A percentile compares a stretch with the other conserved stretches of the same genome.
Evolutionary conservation across 2,113 vertebrate genomes (phyloP).

Genomic region (Ivindomyrus marchei): DNA sequence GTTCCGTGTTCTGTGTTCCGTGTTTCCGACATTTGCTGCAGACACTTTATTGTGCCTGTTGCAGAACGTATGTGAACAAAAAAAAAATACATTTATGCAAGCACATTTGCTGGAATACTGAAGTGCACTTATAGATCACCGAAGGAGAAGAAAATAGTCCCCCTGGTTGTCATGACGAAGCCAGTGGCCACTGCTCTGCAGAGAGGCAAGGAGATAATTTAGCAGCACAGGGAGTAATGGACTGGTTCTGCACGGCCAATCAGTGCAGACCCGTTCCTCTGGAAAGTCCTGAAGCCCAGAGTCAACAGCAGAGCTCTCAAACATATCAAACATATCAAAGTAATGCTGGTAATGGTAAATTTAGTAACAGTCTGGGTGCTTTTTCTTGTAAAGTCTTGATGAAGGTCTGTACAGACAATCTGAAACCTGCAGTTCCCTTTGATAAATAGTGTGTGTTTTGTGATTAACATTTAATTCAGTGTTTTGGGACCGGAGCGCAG

Average conservation of each 20-base stretch:
- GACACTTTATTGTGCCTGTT: not conserved
- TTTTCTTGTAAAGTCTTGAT: not conserved
- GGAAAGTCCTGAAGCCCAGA: slow-evolving; percentile 5
- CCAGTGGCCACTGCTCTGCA: not conserved
- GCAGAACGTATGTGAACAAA: not conserved
- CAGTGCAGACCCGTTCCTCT: slow-evolving; percentile 16
- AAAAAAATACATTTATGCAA: not conserved
- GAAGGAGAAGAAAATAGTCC: not conserved
- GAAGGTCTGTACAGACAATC: not conserved
- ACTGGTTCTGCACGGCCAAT: slow-evolving; percentile 3
- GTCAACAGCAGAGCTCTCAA: slow-evolving; percentile 4
- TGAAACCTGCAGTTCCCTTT: not conserved
- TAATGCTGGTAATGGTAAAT: slow-evolving; percentile 1
- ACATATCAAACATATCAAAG: slow-evolving; percentile 8
- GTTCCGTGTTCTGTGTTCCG: not conserved
- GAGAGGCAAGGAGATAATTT: slow-evolving; percentile 28
- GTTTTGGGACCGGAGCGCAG: not conserved
- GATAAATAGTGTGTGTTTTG: not conserved
- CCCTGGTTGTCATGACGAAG: slow-evolving; percentile 24
- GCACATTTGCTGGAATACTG: not conserved
- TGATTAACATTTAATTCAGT: not conserved
- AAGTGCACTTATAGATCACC: slow-evolving; percentile 6
- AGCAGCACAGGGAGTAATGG: slow-evolving; percentile 1
- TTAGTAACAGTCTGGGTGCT: not conserved
- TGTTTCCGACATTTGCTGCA: not conserved